Conservation (phyloP, 2,113 vertebrate species). For the Atlantisia rogersi region DNA sequence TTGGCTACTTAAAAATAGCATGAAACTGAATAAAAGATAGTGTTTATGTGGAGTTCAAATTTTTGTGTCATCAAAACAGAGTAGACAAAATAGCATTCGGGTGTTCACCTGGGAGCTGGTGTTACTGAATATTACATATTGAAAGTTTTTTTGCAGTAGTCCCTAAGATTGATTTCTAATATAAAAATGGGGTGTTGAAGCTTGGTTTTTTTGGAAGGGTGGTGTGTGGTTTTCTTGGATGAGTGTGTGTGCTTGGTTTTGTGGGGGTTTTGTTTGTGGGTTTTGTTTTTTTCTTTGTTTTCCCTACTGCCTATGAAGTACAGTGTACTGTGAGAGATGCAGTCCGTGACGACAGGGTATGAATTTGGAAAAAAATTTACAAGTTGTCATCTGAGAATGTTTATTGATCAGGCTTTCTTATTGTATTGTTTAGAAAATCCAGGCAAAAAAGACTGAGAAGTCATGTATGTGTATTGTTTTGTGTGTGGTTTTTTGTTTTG, state of each 20-base stretch:
- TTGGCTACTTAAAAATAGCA: not conserved
- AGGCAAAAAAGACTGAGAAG: not conserved
- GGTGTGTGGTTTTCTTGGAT: no score
- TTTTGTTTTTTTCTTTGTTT: not conserved
- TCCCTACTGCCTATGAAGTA: not conserved
- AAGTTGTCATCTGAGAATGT: not conserved
- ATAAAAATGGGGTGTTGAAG: not conserved
- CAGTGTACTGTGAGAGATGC: not conserved
- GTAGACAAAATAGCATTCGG: not conserved
- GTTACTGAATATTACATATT: not conserved
- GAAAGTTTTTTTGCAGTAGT: not conserved
- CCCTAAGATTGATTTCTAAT: not conserved
- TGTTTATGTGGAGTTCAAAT: not conserved
- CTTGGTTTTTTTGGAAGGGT: not conserved
- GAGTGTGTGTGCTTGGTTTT: no score
- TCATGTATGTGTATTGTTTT: no score
- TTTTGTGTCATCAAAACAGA: not conserved
- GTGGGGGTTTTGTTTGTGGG: no score
- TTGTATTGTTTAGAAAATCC: not conserved
- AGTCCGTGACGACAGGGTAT: not conserved
- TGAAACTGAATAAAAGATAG: not conserved
- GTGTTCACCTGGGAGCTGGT: not conserved
- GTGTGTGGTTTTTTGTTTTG: no score
- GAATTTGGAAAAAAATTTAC: not conserved
- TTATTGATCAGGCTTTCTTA: not conserved